Base-by-base conservation (phyloP, 1,140 invertebrate species). In the Neelides sp. region DNA sequence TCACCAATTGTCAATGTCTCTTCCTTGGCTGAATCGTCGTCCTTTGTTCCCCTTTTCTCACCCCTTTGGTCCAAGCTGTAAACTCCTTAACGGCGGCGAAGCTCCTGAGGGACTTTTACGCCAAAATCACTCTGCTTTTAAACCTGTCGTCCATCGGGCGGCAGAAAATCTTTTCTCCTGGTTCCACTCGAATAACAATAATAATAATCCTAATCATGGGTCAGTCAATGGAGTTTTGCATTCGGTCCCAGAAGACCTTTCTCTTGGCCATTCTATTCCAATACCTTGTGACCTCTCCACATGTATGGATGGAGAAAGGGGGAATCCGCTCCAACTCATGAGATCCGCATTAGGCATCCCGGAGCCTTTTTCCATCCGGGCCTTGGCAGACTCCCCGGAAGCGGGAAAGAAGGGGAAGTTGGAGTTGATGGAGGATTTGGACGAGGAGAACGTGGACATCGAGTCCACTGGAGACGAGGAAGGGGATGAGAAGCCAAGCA, bases 391-490 rank as follows among this genome's bases (percentile, higher is more conserved):
- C n/a, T n/a, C n/a, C n/a, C n/a, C n/a, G n/a, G n/a, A n/a, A n/a
- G n/a, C n/a, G n/a, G n/a, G n/a, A n/a, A n/a, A n/a, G n/a, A n/a
- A n/a, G n/a, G n/a, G n/a, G n/a, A n/a, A n/a, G n/a, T n/a, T n/a
- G n/a, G n/a, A n/a, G n/a, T n/a, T n/a, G n/a, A n/a, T n/a, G n/a
- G n/a, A n/a, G n/a, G n/a, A n/a, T n/a, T n/a, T n/a, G n/a, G 66
- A 75, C 54, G 74, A 76, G 53, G 75, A 76, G 60, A 65, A 70
- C 8, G 75, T 77, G 1, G 75, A 77, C 59, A 75, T 77, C 55
- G 75, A 77, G 58, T 75, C 74, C 7, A 77, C 74, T 1, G 74
- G 75, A 50, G 75, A 77, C 42, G 68, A 66, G 39, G 56, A 50
- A 19, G 39, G 42, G 39, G n/a, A 13, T 20, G 34, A 49, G 3